Conservation (phyloP, 2,113 vertebrate genomes). For the Tragelaphus scriptus region DNA sequence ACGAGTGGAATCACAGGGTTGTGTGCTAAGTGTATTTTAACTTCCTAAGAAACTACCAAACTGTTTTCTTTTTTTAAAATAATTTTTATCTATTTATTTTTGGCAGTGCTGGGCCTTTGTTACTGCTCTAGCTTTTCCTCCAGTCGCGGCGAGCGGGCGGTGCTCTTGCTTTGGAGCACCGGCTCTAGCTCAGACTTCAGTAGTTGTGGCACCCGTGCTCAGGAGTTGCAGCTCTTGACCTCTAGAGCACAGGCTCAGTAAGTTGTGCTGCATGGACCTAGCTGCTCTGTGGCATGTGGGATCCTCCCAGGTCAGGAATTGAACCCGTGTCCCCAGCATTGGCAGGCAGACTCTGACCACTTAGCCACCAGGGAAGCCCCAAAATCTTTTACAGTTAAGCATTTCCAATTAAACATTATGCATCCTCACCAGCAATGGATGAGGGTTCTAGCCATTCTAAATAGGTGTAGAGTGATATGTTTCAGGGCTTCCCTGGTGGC, state of each 20-base stretch:
- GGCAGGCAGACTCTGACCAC: not conserved
- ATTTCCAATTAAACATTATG: not conserved
- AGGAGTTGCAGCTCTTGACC: not conserved
- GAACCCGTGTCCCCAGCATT: not conserved
- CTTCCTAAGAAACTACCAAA: not conserved
- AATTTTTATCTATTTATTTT: not conserved
- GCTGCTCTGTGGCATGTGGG: not conserved
- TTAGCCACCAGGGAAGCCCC: not conserved
- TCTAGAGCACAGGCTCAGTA: not conserved
- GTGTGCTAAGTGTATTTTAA: not conserved
- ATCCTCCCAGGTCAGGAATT: not conserved
- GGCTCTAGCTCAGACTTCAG: not conserved
- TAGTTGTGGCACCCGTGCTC: not conserved
- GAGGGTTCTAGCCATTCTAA: not conserved
- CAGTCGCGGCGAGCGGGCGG: fast-evolving
- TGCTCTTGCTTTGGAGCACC: not conserved
- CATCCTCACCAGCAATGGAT: not conserved
- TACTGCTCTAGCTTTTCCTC: not conserved
- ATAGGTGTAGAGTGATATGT: not conserved
- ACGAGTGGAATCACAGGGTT: not conserved
- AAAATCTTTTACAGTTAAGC: not conserved
- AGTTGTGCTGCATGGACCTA: not conserved
- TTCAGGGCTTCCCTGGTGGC: not conserved
- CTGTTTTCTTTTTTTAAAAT: not conserved
- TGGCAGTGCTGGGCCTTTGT: not conserved